phyloP scores from a whole-genome alignment of 2,797 vertebrate genomes.

The Cossypha heuglini region DNA sequence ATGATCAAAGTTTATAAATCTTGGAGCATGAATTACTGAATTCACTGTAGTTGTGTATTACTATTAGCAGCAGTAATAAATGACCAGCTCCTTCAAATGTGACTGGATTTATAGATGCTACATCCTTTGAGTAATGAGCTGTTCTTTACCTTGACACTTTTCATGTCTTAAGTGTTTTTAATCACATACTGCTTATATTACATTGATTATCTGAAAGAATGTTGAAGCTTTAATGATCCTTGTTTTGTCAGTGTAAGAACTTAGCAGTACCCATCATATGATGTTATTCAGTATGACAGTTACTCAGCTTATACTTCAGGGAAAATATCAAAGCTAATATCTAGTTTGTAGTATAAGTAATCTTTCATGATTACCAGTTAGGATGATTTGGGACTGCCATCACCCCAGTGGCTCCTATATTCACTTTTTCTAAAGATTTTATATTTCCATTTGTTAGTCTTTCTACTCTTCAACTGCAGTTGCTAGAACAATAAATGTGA shows the following conservation, averaged over 20 bases:
- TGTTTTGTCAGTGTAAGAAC: conserved; percentile 30
- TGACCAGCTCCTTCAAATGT: neutral
- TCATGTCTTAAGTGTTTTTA: conserved; percentile 35
- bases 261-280: conserved; percentile 19
- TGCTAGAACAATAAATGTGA: conserved; percentile 51
- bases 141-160: conserved; percentile 6
- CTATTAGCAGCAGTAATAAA: neutral
- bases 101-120: neutral
- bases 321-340: conserved; percentile 57
- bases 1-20: neutral
- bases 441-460: conserved; percentile 36
- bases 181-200: conserved; percentile 25
- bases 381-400: conserved; percentile 38
- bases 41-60: neutral
- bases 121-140: conserved; percentile 4
- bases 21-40: neutral
- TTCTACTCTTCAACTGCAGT: conserved; percentile 15
- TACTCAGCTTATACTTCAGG: conserved; percentile 48
- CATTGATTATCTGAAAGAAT: conserved; percentile 42
- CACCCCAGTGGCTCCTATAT: neutral
- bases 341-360: conserved; percentile 48
- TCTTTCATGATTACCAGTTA: conserved; percentile 51
- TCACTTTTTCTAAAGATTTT: conserved; percentile 34
- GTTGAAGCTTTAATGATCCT: conserved; percentile 28
- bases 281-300: conserved; percentile 40